phyloP scores from a whole-genome alignment of 2,113 vertebrate genomes.

The Haemorhous mexicanus region DNA sequence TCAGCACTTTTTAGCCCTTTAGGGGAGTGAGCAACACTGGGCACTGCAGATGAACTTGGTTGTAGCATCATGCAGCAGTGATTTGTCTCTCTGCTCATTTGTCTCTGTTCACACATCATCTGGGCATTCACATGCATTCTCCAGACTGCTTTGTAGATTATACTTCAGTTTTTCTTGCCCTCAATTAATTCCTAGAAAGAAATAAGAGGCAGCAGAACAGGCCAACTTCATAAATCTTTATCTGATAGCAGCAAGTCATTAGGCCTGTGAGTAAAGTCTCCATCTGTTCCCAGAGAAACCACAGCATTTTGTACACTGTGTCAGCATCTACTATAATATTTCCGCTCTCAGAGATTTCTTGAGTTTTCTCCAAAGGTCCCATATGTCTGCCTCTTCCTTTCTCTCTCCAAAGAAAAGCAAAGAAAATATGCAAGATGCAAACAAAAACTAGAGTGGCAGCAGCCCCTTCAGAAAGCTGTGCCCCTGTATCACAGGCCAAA shows the following conservation, averaged over 20 bases:
- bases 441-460: conserved; percentile 29
- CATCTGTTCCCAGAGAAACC: conserved; percentile 63
- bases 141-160: neutral
- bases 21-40: neutral
- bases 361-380: conserved; percentile 49
- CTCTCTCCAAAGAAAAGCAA: conserved; percentile 23
- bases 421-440: conserved; percentile 11
- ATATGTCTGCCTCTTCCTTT: conserved; percentile 38
- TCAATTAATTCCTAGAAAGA: conserved; percentile 51
- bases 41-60: neutral
- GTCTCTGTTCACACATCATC: neutral
- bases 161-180: conserved; percentile 16
- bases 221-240: conserved; percentile 54
- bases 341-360: conserved; percentile 51
- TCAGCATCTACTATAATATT: conserved; percentile 53
- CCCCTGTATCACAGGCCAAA: neutral
- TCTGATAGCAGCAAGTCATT: conserved; percentile 56
- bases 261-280: conserved; percentile 47
- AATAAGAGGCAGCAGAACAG: conserved; percentile 12
- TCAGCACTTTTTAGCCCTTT: neutral
- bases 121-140: neutral
- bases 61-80: neutral
- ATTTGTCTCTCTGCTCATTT: fast-evolving
- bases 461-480: conserved; percentile 3
- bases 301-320: conserved; percentile 52